Evolutionary conservation across 2,888 invertebrate genomes (phyloP), one percentile per base, ranked within the genome.

Genomic region (Galerucella calmariensis): DNA sequence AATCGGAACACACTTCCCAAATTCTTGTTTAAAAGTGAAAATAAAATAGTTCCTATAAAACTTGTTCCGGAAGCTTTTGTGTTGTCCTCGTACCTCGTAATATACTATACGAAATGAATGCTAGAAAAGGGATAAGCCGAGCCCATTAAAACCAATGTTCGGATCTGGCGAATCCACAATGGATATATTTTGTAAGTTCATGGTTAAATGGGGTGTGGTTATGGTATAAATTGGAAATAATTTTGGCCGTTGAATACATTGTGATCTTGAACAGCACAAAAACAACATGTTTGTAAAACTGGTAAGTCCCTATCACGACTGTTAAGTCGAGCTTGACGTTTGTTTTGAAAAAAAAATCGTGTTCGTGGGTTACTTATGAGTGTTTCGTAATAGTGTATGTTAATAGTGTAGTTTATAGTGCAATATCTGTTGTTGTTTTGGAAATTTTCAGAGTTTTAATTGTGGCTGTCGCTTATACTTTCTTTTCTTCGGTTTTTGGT

Each of bases 231-330:
- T 84, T 81, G 79, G 77, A 81, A 78, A 82, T 63, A 82, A 81
- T 84, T 84, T 83, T 81, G 83, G 83, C 82, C 81, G 81, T 83
- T 83, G 81, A 79, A 80, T 83, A 85, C 80, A 51, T 5, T 83
- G 82, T 84, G 81, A 83, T 83, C 80, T 83, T 82, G 82, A 84
- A 82, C 83, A 81, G 77, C 81, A 80, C 79, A 81, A 78, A 80
- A 81, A 80, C 85, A 86, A 86, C 84, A 87, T 87, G 87, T 86
- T 87, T 84, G 86, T 86, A 84, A 87, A 87, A 86, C 85, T 87
- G 87, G 87, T 87, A 83, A 87, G 87, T 86, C 73, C 73, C 44
- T 61, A 58, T 16, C 63, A 59, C 69, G n/a, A 59, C 59, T 69
- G 62, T 62, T 58, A 9, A 56, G 44, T 35, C 48, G 56, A 67